A percentile compares a stretch with the other conserved stretches of the same genome.
Conservation (phyloP, 2,888 invertebrate genomes). For the Clepsis dumicolana region DNA sequence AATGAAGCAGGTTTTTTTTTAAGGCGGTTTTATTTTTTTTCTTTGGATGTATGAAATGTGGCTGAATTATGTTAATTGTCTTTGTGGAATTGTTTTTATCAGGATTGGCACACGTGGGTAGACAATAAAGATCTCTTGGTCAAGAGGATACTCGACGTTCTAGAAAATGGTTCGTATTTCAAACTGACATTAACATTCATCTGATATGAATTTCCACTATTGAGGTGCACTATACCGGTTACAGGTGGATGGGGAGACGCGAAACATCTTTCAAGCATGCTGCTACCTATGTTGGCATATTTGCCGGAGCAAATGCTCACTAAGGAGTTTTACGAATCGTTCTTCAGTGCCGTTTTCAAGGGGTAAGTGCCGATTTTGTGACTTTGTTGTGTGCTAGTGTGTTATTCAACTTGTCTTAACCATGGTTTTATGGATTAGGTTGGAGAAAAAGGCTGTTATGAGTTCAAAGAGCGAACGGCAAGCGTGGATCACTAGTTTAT, state of each 20-base stretch:
- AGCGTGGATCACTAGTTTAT: slow-evolving; percentile 88
- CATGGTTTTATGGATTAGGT: slow-evolving; percentile 68
- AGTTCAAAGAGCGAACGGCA: slow-evolving; percentile 89
- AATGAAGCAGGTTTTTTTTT: too few relatives aligned
- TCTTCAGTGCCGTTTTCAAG: slow-evolving; percentile 89
- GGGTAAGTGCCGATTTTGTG: slow-evolving; percentile 82
- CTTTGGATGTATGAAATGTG: too few relatives aligned
- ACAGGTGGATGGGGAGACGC: slow-evolving; percentile 92
- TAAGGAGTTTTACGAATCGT: slow-evolving; percentile 86
- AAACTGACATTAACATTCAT: too few relatives aligned
- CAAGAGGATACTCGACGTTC: slow-evolving; percentile 65
- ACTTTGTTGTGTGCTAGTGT: not conserved
- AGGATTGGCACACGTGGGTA: slow-evolving; percentile 90
- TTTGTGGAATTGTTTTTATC: slow-evolving; percentile 50
- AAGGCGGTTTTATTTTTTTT: too few relatives aligned
- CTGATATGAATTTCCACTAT: too few relatives aligned
- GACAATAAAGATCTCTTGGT: slow-evolving; percentile 90
- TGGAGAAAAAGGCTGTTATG: slow-evolving; percentile 86
- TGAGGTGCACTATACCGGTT: not conserved
- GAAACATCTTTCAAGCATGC: slow-evolving; percentile 89
- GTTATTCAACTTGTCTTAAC: not conserved
- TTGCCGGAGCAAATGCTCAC: slow-evolving; percentile 85
- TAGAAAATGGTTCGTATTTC: slow-evolving; percentile 66
- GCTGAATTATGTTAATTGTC: not conserved
- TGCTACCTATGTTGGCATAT: slow-evolving; percentile 91